Percentiles rank a stretch among this genome's conserved stretches.
Conservation (phyloP, 1,140 invertebrate species). For the Drosophila mayri region DNA sequence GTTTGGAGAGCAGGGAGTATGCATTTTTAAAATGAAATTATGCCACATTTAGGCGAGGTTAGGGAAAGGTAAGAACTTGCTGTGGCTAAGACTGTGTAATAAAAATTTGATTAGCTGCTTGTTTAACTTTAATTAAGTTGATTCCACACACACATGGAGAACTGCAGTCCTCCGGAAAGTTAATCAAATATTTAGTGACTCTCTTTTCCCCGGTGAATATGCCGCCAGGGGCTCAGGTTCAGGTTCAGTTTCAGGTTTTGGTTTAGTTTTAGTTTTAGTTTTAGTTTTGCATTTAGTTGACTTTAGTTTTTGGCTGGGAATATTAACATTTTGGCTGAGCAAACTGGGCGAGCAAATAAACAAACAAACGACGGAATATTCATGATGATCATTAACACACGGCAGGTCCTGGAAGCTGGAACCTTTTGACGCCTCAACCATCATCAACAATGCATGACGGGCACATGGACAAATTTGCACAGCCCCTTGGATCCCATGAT, state of each 20-base stretch:
- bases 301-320: constrained; percentile 31
- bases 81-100: constrained; percentile 62
- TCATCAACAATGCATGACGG: constrained; percentile 9
- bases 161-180: constrained; percentile 15
- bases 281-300: neutral
- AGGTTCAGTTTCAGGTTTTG: neutral
- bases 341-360: constrained; percentile 57
- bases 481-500: constrained; percentile 17
- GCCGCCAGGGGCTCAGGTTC: constrained; percentile 18
- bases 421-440: constrained; percentile 53
- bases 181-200: constrained; percentile 76
- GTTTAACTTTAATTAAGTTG: constrained; percentile 82
- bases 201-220: constrained; percentile 11
- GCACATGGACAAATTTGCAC: constrained; percentile 30
- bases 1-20: constrained; percentile 23
- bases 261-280: neutral
- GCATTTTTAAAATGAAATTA: constrained; percentile 82
- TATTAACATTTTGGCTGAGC: constrained; percentile 68
- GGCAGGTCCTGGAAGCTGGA: neutral
- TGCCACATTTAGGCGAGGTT: constrained; percentile 53
- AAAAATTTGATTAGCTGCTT: constrained; percentile 82
- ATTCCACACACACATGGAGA: constrained; percentile 40
- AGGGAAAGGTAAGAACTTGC: constrained; percentile 12
- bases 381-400: constrained; percentile 77
- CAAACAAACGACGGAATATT: constrained; percentile 72